Evolutionary conservation across 1,140 invertebrate genomes (phyloP).

Genomic region (Aculops lycopersici): DNA sequence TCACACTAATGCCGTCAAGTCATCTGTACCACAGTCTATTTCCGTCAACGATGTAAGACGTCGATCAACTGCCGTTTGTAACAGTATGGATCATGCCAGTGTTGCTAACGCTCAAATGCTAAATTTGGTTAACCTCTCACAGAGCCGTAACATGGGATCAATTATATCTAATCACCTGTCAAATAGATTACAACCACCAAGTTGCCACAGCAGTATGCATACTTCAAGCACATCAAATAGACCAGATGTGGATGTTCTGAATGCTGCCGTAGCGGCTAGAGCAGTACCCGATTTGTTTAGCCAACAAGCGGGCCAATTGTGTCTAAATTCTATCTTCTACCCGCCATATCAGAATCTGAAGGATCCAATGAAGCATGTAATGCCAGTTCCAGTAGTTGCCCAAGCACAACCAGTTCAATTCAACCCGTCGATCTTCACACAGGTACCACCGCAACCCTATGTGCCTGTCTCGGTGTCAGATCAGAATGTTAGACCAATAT

Average conservation of each 20-base stretch:
- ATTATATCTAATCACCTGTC: background rate
- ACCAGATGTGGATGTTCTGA: background rate
- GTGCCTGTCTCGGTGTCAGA: conserved; percentile 71
- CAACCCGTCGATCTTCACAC: conserved; percentile 18
- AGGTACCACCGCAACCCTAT: conserved; percentile 32
- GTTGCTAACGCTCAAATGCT: background rate
- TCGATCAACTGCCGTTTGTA: conserved; percentile 21
- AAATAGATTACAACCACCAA: background rate
- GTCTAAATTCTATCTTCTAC: conserved; percentile 60
- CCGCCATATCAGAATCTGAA: conserved; percentile 24
- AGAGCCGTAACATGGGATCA: background rate
- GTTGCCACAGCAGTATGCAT: background rate
- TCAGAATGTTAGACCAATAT: conserved; percentile 19
- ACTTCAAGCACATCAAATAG: background rate
- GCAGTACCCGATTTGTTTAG: conserved; percentile 29
- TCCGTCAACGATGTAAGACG: conserved; percentile 17
- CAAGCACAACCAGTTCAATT: conserved; percentile 26
- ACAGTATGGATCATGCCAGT: conserved; percentile 10
- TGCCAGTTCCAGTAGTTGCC: conserved; percentile 38
- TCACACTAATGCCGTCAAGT: background rate
- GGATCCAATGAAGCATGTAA: conserved; percentile 52
- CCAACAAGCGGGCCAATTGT: conserved; percentile 28
- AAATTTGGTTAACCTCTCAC: background rate
- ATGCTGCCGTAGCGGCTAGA: conserved; percentile 20
- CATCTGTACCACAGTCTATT: conserved; percentile 1